These are phyloP conservation scores for Craseonycteris thonglongyai DNA, from an alignment of 2,113 vertebrate genomes.

Conservation along the genomic window DNA sequence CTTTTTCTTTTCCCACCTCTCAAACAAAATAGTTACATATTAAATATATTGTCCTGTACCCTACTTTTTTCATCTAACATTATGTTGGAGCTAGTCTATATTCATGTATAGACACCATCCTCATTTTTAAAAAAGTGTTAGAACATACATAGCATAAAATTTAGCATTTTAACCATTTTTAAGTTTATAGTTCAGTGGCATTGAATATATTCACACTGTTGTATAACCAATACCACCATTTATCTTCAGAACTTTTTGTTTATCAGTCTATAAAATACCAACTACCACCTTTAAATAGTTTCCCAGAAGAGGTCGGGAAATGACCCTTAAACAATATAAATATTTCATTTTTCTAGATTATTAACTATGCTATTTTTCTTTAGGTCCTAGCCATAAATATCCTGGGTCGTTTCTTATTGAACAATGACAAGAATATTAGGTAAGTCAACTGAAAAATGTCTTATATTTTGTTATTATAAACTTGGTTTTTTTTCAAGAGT, in stretches of 20 bases:
- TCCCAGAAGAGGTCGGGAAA: background rate
- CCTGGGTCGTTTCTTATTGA: slow-evolving; percentile 96
- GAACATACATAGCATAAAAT: background rate
- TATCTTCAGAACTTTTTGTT: background rate
- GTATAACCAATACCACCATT: background rate
- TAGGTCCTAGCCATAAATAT: slow-evolving; percentile 98
- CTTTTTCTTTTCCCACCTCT: background rate
- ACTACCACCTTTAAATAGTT: background rate
- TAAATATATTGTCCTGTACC: background rate
- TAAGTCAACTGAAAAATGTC: slow-evolving; percentile 29
- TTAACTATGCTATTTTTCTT: slow-evolving; percentile 66
- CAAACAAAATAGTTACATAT: background rate
- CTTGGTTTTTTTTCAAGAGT: background rate
- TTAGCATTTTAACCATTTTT: background rate
- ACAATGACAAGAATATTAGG: slow-evolving; percentile 97
- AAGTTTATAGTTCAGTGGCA: background rate
- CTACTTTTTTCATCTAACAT: background rate
- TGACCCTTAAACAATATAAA: slow-evolving; percentile 16
- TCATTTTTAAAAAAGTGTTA: background rate
- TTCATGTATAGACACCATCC: background rate
- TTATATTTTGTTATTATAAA: slow-evolving; percentile 15
- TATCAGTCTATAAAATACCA: background rate
- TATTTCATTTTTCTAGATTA: slow-evolving; percentile 2
- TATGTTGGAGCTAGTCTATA: background rate
- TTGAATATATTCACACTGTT: background rate